Conservation (phyloP, 2,797 vertebrate species). For the Odontamblyopus rebecca region DNA sequence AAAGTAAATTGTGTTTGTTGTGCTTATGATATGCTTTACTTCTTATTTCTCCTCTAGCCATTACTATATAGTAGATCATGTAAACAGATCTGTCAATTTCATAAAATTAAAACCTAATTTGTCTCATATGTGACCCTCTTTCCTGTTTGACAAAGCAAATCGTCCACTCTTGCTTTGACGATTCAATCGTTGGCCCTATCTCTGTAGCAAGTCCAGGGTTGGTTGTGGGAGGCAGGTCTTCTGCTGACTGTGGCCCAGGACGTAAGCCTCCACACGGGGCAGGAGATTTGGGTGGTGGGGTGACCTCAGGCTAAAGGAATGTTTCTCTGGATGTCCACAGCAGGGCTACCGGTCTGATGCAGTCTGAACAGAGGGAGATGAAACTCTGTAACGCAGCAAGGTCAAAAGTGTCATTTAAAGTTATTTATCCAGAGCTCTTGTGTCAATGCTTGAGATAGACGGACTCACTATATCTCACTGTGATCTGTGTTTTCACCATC, state of each 20-base stretch:
- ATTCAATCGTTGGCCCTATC: conserved; percentile 44
- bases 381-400: conserved; percentile 24
- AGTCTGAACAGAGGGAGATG: conserved; percentile 25
- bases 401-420: conserved; percentile 20
- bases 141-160: conserved; percentile 21
- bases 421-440: background rate
- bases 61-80: background rate
- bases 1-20: too few relatives aligned
- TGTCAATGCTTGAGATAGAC: background rate
- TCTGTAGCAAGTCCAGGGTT: conserved; percentile 20
- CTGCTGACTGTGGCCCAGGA: conserved; percentile 52
- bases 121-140: background rate
- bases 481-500: background rate
- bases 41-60: too few relatives aligned
- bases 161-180: conserved; percentile 26
- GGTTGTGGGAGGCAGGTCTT: conserved; percentile 28
- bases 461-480: background rate
- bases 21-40: too few relatives aligned
- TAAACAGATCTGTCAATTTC: background rate
- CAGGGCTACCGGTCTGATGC: conserved; percentile 48
- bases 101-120: background rate
- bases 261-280: conserved; percentile 66
- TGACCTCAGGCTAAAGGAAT: conserved; percentile 79
- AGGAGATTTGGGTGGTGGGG: conserved; percentile 65
- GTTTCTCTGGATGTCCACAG: conserved; percentile 68